Conservation (phyloP, 2,888 invertebrate genomes). For the Archaeoteleia sp. region DNA sequence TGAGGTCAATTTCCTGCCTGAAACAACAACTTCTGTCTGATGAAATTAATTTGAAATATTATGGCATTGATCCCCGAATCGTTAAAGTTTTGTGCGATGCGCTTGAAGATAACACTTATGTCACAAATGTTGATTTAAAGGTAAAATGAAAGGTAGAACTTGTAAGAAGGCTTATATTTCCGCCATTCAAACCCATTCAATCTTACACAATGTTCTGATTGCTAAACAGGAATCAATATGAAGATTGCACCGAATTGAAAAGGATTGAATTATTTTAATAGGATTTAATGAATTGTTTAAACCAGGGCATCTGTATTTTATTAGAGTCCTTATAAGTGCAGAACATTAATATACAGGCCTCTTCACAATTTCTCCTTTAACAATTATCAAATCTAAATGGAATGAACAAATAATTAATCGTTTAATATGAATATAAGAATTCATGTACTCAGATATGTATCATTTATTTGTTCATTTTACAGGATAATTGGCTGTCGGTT, state of each 20-base stretch:
- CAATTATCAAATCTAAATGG: no score
- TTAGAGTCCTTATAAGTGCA: no score
- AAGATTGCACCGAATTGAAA: no score
- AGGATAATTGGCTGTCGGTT: slow-evolving; percentile 25
- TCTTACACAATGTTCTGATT: background rate
- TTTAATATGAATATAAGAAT: background rate
- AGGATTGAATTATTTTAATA: no score
- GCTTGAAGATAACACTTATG: slow-evolving; percentile 58
- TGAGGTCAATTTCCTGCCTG: slow-evolving; percentile 58
- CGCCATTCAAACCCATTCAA: no score
- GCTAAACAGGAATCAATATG: no score
- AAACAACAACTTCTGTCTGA: slow-evolving; percentile 60
- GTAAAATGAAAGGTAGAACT: no score
- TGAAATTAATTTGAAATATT: slow-evolving; percentile 63
- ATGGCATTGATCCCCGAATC: slow-evolving; percentile 62
- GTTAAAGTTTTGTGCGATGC: slow-evolving; percentile 62
- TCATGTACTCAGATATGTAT: background rate
- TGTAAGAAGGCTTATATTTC: no score
- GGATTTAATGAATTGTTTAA: no score
- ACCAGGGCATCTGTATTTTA: no score
- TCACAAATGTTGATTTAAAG: slow-evolving; percentile 62
- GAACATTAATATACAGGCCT: no score
- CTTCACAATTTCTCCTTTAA: no score
- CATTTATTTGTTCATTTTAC: background rate
- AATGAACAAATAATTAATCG: background rate